A percentile compares a stretch with the other conserved stretches of the same genome.
Conservation (phyloP, 2,888 invertebrate species). For the Cephus nigrinus region DNA sequence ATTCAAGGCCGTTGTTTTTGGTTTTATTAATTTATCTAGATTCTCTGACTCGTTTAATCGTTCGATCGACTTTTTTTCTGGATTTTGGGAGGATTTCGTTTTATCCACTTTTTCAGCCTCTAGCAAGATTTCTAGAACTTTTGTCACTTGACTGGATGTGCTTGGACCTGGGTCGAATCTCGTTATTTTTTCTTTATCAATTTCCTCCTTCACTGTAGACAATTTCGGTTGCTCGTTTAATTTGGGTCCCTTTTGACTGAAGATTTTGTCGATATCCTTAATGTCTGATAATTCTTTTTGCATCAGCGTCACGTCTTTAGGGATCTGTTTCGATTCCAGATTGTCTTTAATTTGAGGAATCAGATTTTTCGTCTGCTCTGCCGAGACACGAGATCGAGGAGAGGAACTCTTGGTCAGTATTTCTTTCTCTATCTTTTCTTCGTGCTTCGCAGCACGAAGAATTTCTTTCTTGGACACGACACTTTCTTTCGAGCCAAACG, state of each 20-base stretch:
- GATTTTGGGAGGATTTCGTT: slow-evolving; percentile 19
- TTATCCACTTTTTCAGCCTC: slow-evolving; percentile 46
- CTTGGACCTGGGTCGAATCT: slow-evolving; percentile 15
- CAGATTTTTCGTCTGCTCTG: neutral
- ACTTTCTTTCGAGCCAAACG: neutral
- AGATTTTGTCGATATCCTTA: slow-evolving; percentile 47
- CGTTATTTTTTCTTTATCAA: neutral
- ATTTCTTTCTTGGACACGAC: neutral
- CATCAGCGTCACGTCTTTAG: neutral
- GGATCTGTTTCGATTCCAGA: neutral
- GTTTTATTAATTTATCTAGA: slow-evolving; percentile 16
- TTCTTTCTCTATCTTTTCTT: neutral
- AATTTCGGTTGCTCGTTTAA: neutral
- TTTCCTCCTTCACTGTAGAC: neutral
- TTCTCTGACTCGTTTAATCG: slow-evolving; percentile 18
- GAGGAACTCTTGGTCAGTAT: neutral
- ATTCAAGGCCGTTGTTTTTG: slow-evolving; percentile 30
- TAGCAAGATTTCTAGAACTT: slow-evolving; percentile 50
- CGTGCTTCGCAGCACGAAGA: neutral
- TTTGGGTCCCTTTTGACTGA: neutral
- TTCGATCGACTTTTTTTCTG: slow-evolving; percentile 14
- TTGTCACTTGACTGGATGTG: slow-evolving; percentile 48
- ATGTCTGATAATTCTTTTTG: slow-evolving; percentile 53
- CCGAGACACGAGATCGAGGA: neutral
- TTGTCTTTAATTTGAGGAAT: neutral